Evolutionary conservation across 2,888 invertebrate genomes (phyloP).

Genomic region (Sipha maydis): DNA sequence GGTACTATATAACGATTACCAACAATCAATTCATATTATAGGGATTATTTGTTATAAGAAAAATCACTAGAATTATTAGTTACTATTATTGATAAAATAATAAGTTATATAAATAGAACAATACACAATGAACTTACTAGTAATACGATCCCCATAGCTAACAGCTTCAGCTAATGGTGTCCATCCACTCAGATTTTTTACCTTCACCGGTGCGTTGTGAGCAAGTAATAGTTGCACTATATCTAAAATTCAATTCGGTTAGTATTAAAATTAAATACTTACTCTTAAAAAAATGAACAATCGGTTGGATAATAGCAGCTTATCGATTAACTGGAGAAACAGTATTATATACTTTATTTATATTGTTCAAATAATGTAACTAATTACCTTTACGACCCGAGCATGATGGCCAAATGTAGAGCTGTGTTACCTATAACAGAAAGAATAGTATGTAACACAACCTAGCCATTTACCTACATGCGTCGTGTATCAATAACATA

Average conservation of each 20-base stretch:
- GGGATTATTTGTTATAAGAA: no score
- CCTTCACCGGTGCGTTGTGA: constrained; percentile 93
- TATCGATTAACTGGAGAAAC: not conserved
- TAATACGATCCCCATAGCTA: constrained; percentile 96
- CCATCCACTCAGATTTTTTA: constrained; percentile 96
- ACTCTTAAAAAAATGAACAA: not conserved
- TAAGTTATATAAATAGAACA: not conserved
- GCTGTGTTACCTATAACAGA: constrained; percentile 86
- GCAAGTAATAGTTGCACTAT: constrained; percentile 90
- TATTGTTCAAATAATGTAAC: not conserved
- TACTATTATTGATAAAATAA: no score
- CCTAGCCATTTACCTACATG: not conserved
- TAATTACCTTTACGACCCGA: constrained; percentile 86
- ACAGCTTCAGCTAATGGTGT: constrained; percentile 98
- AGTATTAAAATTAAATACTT: not conserved
- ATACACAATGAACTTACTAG: constrained; percentile 72
- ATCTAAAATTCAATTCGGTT: constrained; percentile 71
- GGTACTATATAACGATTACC: no score
- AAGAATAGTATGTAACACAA: not conserved
- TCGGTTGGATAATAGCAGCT: not conserved
- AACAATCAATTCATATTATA: no score
- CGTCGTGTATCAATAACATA: no score
- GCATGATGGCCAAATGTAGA: constrained; percentile 94
- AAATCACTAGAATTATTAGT: no score
- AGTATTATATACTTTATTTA: not conserved